phyloP scores from a whole-genome alignment of 2,888 invertebrate species.

The Achlya flavicornis region DNA sequence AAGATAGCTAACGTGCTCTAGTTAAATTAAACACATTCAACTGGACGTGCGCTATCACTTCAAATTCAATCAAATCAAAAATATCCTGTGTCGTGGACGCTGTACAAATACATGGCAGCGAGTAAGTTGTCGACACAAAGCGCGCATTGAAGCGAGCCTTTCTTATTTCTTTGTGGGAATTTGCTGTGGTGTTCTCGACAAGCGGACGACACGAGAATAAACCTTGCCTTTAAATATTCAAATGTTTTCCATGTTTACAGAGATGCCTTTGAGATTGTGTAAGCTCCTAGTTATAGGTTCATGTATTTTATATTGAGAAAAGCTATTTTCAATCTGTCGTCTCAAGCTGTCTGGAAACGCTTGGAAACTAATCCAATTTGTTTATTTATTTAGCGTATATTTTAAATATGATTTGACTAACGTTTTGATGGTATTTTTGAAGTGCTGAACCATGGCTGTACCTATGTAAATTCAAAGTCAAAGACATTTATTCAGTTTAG shows the following conservation, averaged over 20 bases:
- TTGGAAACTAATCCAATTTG: no score
- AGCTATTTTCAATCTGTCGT: not conserved
- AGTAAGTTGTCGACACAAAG: slow-evolving; percentile 10
- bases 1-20: no score
- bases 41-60: not conserved
- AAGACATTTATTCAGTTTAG: no score
- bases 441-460: no score
- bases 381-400: no score
- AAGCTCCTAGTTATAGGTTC: not conserved
- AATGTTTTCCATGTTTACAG: not conserved
- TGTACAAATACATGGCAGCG: slow-evolving; percentile 7
- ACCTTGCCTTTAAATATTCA: not conserved
- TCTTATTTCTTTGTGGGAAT: slow-evolving; percentile 12
- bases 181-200: slow-evolving; percentile 1
- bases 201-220: not conserved
- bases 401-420: no score
- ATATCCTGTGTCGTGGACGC: not conserved
- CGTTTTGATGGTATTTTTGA: no score
- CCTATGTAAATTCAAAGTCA: no score
- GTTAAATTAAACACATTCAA: no score
- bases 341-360: not conserved
- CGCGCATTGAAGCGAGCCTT: slow-evolving; percentile 6
- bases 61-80: not conserved
- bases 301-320: not conserved
- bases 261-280: not conserved